Evolutionary conservation across 2,113 vertebrate species (phyloP), one percentile per base, ranked within the genome.

Genomic region (Lepus americanus): DNA sequence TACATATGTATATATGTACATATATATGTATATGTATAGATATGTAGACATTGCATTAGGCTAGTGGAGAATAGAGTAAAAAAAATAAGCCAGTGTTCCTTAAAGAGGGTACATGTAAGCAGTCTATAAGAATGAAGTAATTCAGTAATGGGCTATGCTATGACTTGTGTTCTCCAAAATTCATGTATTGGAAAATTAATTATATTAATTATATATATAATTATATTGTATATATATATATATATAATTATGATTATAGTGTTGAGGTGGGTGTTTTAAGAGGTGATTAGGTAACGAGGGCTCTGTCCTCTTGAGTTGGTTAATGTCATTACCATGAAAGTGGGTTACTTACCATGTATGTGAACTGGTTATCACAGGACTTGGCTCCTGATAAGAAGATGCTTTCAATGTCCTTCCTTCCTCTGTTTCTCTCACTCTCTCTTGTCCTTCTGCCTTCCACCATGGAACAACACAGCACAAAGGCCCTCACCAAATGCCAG

Each of bases 391-490:
- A 63, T 51, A 22, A 63, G 23, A 51, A 20, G 59, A 27, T 5
- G 20, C 13, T 2, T 9, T 4, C 12, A 9, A 23, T 20, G 1
- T 5, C 3, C 0, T 23, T n/a, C 39, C 27, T 27, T 17, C 1
- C 1, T 25, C 36, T 70, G 63, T 16, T 14, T 7, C 51, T 16
- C 4, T 14, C 63, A 9, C 10, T 13, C 3, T 20, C 10, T 29
- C 36, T 44, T 39, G 8, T 27, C 44, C 9, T n/a, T 76, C n/a
- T 55, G 16, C 14, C 20, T 27, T 67, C 13, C 64, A 22, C 4
- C 33, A 12, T 27, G 29, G 17, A 17, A 66, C 6, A 11, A 67
- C 49, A 63, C 49, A 51, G 16, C 70, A 69, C 29, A 36, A 64
- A 67, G 27, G 59, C 27, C 55, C 72, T 76, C 29, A 16, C 22